A percentile compares a stretch with the other conserved stretches of the same genome.
phyloP scores from a whole-genome alignment of 2,113 vertebrate genomes.

The Esox niger region DNA sequence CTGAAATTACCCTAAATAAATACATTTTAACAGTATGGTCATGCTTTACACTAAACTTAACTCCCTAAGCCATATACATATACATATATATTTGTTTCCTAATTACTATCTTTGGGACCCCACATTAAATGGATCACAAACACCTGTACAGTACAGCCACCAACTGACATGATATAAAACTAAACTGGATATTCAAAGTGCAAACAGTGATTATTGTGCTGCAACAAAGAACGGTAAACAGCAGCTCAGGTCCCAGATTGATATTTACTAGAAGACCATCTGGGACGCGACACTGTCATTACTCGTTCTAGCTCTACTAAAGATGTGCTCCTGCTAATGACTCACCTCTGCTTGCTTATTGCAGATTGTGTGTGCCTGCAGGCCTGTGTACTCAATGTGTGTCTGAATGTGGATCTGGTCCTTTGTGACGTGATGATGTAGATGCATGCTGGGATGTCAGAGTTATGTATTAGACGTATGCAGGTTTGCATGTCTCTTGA shows the following conservation, averaged over 20 bases:
- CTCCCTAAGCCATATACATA: neutral
- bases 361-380: neutral
- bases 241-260: neutral
- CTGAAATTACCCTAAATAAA: no score
- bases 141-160: neutral
- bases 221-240: neutral
- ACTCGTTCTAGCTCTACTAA: neutral
- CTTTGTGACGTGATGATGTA: neutral
- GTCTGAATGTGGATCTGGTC: neutral
- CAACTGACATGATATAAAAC: neutral
- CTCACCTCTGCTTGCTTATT: neutral
- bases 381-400: neutral
- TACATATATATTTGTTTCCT: no score
- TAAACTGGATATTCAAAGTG: neutral
- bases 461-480: no score
- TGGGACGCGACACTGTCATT: neutral
- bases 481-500: neutral
- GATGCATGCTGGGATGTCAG: no score
- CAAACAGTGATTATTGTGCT: neutral
- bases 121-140: no score
- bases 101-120: no score
- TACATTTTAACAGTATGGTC: no score
- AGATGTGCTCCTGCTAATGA: conserved; percentile 8
- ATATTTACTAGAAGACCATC: neutral
- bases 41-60: no score